These are phyloP conservation scores for Camponotus floridanus DNA, from an alignment of 1,140 invertebrate genomes.

Conservation along the genomic window DNA sequence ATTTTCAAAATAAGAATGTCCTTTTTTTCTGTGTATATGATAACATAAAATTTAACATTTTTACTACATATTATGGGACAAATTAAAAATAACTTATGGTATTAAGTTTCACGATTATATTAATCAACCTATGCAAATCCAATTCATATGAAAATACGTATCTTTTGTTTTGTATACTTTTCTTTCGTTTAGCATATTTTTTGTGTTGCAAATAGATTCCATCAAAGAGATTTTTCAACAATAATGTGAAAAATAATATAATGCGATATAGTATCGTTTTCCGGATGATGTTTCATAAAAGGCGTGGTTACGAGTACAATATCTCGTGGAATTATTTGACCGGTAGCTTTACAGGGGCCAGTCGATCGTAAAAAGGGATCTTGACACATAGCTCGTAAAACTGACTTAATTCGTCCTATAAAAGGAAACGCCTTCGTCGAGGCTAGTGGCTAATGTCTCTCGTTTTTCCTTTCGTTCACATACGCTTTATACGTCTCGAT, in stretches of 20 bases:
- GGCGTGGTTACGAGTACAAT: constrained; percentile 60
- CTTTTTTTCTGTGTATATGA: not conserved
- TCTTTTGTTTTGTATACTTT: not conserved
- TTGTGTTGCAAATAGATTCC: not conserved
- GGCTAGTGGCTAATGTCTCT: constrained; percentile 8
- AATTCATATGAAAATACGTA: not conserved
- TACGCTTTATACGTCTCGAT: constrained; percentile 8
- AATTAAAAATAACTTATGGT: not conserved
- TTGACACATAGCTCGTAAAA: constrained; percentile 71
- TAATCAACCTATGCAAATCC: not conserved
- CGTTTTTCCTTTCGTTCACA: constrained; percentile 22
- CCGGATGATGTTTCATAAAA: constrained; percentile 19
- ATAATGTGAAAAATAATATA: constrained; percentile 44
- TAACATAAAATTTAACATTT: not conserved
- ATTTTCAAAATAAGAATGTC: too few species aligned
- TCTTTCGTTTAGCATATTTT: constrained; percentile 1
- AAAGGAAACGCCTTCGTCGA: constrained; percentile 68
- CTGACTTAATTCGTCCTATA: constrained; percentile 75
- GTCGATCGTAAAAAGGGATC: constrained; percentile 73
- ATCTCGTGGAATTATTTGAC: constrained; percentile 70
- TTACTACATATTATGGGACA: not conserved
- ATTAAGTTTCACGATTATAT: not conserved
- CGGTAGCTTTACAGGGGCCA: constrained; percentile 66
- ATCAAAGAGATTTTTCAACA: not conserved
- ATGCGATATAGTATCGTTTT: constrained; percentile 34